phyloP scores from a whole-genome alignment of 2,797 vertebrate genomes.

The Danio albolineatus region DNA sequence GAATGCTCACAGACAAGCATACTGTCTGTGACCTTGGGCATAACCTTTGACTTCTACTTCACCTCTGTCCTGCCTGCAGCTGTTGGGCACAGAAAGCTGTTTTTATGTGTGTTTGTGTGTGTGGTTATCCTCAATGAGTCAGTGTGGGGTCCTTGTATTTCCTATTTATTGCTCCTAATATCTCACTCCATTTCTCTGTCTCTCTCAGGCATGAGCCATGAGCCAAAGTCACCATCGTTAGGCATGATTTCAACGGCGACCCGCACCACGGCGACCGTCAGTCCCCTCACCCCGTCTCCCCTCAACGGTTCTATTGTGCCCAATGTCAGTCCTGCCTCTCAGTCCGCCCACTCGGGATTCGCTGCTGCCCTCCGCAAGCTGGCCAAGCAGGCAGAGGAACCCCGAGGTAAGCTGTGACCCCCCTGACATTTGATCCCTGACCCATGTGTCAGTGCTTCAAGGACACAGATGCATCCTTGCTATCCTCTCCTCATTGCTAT shows the following conservation, averaged over 20 bases:
- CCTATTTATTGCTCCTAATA: conserved; percentile 35
- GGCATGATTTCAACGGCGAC: conserved; percentile 99
- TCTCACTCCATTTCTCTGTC: conserved; percentile 45
- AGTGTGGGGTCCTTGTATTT: neutral
- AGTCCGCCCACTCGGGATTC: conserved; percentile 95
- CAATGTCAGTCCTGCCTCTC: conserved; percentile 94
- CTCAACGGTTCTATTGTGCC: conserved; percentile 96
- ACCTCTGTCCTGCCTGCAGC: conserved; percentile 66
- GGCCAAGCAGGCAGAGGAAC: conserved; percentile 98
- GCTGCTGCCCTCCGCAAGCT: conserved; percentile 98
- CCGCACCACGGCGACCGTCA: conserved; percentile 97
- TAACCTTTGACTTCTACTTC: conserved; percentile 71
- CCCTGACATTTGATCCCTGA: conserved; percentile 32
- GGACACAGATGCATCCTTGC: neutral
- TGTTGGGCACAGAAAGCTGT: conserved; percentile 66
- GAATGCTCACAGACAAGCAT: neutral
- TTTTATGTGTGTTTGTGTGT: conserved; percentile 34
- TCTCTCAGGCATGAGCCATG: conserved; percentile 98
- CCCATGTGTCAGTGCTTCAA: conserved; percentile 28
- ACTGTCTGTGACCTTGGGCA: conserved; percentile 45
- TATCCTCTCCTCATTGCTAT: conserved; percentile 21
- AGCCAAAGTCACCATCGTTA: conserved; percentile 99
- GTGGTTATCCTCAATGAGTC: conserved; percentile 16
- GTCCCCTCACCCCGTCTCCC: conserved; percentile 94
- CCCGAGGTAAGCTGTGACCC: conserved; percentile 86